phyloP scores from a whole-genome alignment of 1,140 invertebrate genomes.

The Listronotus oregonensis region DNA sequence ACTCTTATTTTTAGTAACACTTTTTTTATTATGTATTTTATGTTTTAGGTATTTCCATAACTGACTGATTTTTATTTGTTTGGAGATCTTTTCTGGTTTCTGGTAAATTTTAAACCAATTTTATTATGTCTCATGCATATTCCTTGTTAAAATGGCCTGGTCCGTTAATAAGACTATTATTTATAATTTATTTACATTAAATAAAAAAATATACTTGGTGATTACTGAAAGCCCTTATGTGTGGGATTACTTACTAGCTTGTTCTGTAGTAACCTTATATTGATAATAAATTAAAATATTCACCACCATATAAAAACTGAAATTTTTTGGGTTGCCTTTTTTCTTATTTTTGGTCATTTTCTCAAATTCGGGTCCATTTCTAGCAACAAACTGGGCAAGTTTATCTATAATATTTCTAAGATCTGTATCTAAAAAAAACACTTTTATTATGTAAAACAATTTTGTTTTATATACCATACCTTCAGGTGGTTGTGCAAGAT shows the following conservation, averaged over 20 bases:
- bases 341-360: conserved; percentile 98
- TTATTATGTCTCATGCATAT: too few species aligned
- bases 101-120: too few species aligned
- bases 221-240: too few species aligned
- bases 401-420: conserved; percentile 97
- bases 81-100: too few species aligned
- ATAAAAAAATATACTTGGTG: too few species aligned
- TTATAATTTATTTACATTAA: too few species aligned
- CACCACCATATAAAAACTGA: conserved; percentile 94
- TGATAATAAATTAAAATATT: conserved; percentile 96
- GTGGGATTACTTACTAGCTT: conserved; percentile 78
- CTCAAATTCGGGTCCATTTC: conserved; percentile 98
- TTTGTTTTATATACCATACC: not conserved
- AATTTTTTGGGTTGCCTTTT: conserved; percentile 96
- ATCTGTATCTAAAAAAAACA: conserved; percentile 75
- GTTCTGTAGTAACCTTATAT: conserved; percentile 90
- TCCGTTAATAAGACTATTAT: too few species aligned
- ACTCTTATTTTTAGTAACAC: too few species aligned
- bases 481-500: conserved; percentile 9
- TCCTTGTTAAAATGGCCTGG: too few species aligned
- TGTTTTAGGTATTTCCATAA: too few species aligned
- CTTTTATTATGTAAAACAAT: not conserved
- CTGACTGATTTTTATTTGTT: too few species aligned
- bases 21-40: too few species aligned
- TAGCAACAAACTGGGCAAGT: conserved; percentile 95